Percentiles rank a stretch among this genome's conserved stretches.
These are phyloP conservation scores for Brachionus plicatilis DNA, from an alignment of 1,140 invertebrate species.

Conservation along the genomic window DNA sequence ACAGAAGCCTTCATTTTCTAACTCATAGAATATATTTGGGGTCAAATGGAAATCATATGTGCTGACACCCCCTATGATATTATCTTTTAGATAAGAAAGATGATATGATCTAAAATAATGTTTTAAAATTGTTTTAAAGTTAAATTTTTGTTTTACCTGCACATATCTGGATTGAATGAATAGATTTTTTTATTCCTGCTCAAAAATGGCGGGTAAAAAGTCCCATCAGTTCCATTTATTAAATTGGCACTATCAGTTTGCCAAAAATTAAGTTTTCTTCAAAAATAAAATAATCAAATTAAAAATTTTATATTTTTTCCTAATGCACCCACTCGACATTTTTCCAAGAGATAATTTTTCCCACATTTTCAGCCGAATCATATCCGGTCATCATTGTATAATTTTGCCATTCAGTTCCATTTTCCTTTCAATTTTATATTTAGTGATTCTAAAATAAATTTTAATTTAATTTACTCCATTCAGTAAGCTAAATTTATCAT, in stretches of 20 bases:
- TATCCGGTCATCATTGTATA: conserved; percentile 30
- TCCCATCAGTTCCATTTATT: conserved; percentile 39
- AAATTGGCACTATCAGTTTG: background rate
- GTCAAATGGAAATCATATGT: conserved; percentile 39
- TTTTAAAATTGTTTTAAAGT: background rate
- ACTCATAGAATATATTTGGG: background rate
- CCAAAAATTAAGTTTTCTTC: conserved; percentile 29
- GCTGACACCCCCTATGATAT: background rate
- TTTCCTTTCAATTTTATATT: background rate
- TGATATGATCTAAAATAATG: conserved; percentile 21
- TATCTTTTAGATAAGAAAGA: conserved; percentile 9
- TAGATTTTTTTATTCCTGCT: background rate
- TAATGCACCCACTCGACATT: background rate
- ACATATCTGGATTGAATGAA: conserved; percentile 28
- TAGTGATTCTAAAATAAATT: background rate
- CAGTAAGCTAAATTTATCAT: conserved; percentile 37
- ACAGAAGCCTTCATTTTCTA: conserved; percentile 25
- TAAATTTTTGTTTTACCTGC: background rate
- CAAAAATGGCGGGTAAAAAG: conserved; percentile 31
- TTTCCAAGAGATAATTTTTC: conserved; percentile 20
- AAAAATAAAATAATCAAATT: background rate
- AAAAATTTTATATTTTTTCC: background rate
- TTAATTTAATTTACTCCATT: background rate
- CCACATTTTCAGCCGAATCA: background rate
- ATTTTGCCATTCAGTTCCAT: conserved; percentile 38